phyloP scores from a whole-genome alignment of 2,797 vertebrate species.

The Pachyuromys duprasi region DNA sequence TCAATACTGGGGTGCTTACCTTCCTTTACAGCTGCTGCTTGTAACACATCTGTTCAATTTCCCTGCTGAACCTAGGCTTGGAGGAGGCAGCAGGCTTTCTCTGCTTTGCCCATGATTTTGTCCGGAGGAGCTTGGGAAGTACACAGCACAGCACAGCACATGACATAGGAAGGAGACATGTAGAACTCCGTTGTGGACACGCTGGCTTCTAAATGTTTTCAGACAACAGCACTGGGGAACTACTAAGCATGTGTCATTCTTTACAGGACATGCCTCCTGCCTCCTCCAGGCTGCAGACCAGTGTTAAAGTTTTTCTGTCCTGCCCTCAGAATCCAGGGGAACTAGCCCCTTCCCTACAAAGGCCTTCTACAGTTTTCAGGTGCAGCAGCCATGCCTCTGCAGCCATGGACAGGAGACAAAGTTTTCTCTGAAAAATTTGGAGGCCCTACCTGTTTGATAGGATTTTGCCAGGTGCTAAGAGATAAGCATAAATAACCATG shows the following conservation, averaged over 20 bases:
- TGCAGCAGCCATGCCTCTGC: neutral
- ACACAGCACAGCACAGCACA: neutral
- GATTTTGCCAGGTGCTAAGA: neutral
- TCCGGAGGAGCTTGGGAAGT: too few species aligned
- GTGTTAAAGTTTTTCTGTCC: neutral
- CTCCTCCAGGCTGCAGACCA: neutral
- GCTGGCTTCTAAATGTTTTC: neutral
- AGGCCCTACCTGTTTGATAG: neutral
- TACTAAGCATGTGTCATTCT: too few species aligned
- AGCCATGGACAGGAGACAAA: neutral
- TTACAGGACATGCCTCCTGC: neutral
- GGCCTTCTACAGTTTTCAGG: neutral
- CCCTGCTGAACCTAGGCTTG: neutral
- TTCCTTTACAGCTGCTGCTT: neutral
- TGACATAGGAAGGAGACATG: rapidly evolving
- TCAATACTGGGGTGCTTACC: too few species aligned
- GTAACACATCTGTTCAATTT: neutral
- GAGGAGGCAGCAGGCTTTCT: neutral
- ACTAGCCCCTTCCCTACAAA: neutral
- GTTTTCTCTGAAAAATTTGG: neutral
- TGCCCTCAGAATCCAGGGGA: neutral
- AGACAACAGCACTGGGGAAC: neutral
- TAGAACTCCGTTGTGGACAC: neutral
- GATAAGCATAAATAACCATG: neutral
- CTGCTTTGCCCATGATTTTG: rapidly evolving